Conservation (phyloP, 2,888 invertebrate genomes). For the Volucella inanis region DNA sequence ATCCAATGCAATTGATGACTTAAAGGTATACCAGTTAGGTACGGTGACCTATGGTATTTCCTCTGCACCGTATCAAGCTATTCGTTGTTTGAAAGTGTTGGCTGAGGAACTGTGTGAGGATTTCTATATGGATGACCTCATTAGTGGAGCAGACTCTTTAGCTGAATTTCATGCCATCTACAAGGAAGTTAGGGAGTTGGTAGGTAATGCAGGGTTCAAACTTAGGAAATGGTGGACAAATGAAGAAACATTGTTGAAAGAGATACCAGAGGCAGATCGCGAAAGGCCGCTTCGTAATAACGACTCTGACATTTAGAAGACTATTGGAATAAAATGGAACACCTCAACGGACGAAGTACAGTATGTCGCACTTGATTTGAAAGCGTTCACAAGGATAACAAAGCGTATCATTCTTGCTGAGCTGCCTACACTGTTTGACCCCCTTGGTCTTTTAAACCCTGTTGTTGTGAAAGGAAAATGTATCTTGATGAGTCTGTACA, state of each 20-base stretch:
- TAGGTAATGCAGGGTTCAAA: conserved; percentile 13
- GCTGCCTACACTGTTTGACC: no score
- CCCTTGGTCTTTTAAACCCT: no score
- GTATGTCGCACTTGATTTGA: neutral
- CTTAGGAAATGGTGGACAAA: conserved; percentile 41
- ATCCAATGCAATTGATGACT: no score
- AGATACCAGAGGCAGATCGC: neutral
- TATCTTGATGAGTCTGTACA: no score
- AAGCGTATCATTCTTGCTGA: neutral
- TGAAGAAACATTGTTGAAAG: conserved; percentile 1
- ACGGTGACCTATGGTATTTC: conserved; percentile 42
- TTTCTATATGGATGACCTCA: conserved; percentile 51
- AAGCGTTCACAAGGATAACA: neutral
- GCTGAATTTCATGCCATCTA: neutral
- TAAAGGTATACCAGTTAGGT: no score
- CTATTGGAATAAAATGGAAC: neutral
- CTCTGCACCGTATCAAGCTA: conserved; percentile 39
- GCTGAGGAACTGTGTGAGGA: neutral
- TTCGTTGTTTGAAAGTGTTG: conserved; percentile 27
- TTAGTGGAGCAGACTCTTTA: conserved; percentile 26
- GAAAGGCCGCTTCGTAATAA: conserved; percentile 22
- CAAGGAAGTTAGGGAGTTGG: conserved; percentile 10
- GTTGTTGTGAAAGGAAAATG: no score
- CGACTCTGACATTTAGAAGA: conserved; percentile 11
- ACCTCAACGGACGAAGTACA: no score